Base-by-base conservation (phyloP, 2,797 vertebrate species). In the Sparidentex hasta region DNA sequence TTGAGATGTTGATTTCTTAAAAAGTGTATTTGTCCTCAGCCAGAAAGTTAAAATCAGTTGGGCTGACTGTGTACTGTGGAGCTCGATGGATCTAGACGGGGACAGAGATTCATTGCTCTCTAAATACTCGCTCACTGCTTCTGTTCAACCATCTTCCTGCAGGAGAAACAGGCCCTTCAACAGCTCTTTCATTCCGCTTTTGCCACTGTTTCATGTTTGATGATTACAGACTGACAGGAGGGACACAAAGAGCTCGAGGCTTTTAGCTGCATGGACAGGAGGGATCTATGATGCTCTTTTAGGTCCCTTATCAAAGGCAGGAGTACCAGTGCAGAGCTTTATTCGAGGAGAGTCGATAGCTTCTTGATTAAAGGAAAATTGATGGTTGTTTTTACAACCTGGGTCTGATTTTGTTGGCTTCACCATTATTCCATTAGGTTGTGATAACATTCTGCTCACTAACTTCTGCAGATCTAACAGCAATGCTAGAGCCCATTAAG, bases 311-410 rank as follows among this genome's bases (percentile, higher is more conserved):
- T 83, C 81, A 78, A 81, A 83, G 71, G 48, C 48, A 41, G 18
- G 9, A 43, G 65, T 6, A 4, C 20, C 65, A 58, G 61, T 17
- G 47, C 50, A 23, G 54, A 43, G 21, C 7, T 16, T 55, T 21
- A 73, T 74, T 67, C 56, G 70, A 64, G 56, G 52, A 46, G 52
- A 75, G 78, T 64, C 46, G 5, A 79, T 67, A 41, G 51, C n/a
- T 65, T 25, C 54, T 41, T 80, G 82, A 85, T 75, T 82, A 80
- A 70, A 86, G 74, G 72, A 79, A 55, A 71, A 77, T 51, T 20
- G 2, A 41, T 13, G 23, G 20, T 65, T 77, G 58, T 38, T 18
- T 62, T 59, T 11, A 27, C n/a, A 23, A 43, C 25, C 11, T 5
- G 16, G 5, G 51, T 68, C 50, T 43, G 54, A 46, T 59, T 51